Base-by-base conservation (phyloP, 2,797 vertebrate species). In the Varecia variegata region DNA sequence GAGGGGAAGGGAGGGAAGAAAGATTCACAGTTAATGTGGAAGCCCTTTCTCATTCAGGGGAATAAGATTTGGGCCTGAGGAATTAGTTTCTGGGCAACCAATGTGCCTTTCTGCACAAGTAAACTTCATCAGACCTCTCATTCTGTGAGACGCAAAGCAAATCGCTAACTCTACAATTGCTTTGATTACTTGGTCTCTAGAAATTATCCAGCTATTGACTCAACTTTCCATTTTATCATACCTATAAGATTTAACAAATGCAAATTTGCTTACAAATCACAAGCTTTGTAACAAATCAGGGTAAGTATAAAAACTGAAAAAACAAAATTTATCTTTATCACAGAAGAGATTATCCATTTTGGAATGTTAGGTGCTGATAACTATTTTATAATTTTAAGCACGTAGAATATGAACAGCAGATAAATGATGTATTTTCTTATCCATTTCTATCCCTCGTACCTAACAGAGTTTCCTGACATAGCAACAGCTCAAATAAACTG, bases 231-330 rank as follows among this genome's bases (percentile, higher is more conserved):
- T 77, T 97, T 73, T 82, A 90, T 88, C 43, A 67, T 3, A 25
- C 27, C 23, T 60, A 30, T 56, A 80, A 96, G 56, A 68, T 77
- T 77, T 90, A 65, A 86, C 54, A 83, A 77, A 92, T 52, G 50
- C 45, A 82, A 82, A 38, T 93, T 93, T 91, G 65, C 60, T 68
- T 79, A 89, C 52, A 88, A 91, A 87, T 79, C 56, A 79, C 25
- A 60, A 79, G 73, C 62, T 73, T 83, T 71, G 52, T 94, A 77
- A 81, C 79, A 89, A 81, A 82, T 70, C 35, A 35, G n/a, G n/a
- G 23, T 1, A 25, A 40, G 15, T 32, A 71, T n/a, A 58, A 71
- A 94, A 93, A 76, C 13, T 35, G 13, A 43, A 70, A 94, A 47
- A 47, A 25, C 47, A 45, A 80, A 74, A 74, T 56, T 27, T 74